Evolutionary conservation across 1,140 invertebrate genomes (phyloP), one percentile per base, ranked within the genome.

Genomic region (Lordiphosa collinella): DNA sequence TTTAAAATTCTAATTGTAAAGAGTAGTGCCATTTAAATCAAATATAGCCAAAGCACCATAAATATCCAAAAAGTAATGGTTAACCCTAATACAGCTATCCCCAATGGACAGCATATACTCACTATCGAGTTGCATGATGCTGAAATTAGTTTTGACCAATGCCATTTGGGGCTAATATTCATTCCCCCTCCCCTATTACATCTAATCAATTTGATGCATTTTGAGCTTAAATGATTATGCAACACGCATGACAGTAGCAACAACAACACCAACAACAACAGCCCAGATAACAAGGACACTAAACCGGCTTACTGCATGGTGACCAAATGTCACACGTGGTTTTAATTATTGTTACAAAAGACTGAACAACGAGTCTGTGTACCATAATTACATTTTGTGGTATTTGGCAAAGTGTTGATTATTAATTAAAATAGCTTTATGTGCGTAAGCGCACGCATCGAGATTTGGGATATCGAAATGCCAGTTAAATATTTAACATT

Each of bases 341-440:
- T 82, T 82, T 82, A 76, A 82, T 82, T 82, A 84, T 84, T 61
- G 66, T 75, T 63, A 55, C 57, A 64, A 67, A 65, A 9, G 41
- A 31, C 41, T 44, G 11, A 13, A 44, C 12, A 31, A 43, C 14
- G 11, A 40, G 25, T 75, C 10, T 71, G 49, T 40, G 31, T 35
- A 47, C 54, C 54, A 48, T 84, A 84, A 82, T 82, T 82, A 82
- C 76, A 82, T 76, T 84, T 82, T 82, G 78, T 64, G 76, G 76
- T 53, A 82, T 84, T 72, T 57, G 49, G 62, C 72, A 82, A 84
- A 76, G 72, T 82, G 76, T 82, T 82, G 76, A 82, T 82, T 82
- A 82, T 82, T 82, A 84, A 82, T 82, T 82, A 84, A 84, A 82
- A 82, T 82, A 66, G 76, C 72, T 82, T 84, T 80, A 82, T 82